Evolutionary conservation across 2,797 vertebrate species (phyloP).

Genomic region (Pseudochaenichthys georgianus): DNA sequence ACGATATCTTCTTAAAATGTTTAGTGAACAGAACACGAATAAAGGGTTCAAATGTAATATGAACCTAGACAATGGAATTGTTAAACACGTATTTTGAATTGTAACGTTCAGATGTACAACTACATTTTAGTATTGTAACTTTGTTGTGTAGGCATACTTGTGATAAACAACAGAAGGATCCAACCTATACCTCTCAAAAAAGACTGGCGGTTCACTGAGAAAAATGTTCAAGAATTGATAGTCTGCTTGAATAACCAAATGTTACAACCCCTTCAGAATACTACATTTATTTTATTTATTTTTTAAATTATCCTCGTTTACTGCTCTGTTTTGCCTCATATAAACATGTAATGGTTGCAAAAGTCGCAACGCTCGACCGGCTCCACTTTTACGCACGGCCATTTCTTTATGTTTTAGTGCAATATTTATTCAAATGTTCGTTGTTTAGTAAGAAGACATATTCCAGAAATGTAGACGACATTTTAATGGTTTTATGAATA

Average conservation of each 20-base stretch:
- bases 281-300: slow-evolving; percentile 8
- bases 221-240: slow-evolving; percentile 8
- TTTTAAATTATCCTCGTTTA: background rate
- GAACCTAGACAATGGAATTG: background rate
- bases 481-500: slow-evolving; percentile 9
- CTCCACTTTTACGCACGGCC: slow-evolving; percentile 62
- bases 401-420: slow-evolving; percentile 29
- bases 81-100: background rate
- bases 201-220: background rate
- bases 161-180: slow-evolving; percentile 4
- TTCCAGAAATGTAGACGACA: slow-evolving; percentile 13
- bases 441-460: background rate
- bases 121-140: background rate
- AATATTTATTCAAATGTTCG: slow-evolving; percentile 36
- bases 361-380: slow-evolving; percentile 10
- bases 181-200: background rate
- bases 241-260: slow-evolving; percentile 14
- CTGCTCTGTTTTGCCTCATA: slow-evolving; percentile 37
- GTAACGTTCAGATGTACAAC: background rate
- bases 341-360: slow-evolving; percentile 41
- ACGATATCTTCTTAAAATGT: background rate
- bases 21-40: background rate
- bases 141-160: background rate
- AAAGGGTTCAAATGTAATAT: background rate
- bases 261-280: slow-evolving; percentile 21